Percentiles rank a stretch among this genome's conserved stretches.
Conservation (phyloP, 2,797 vertebrate species). For the Semotilus atromaculatus region DNA sequence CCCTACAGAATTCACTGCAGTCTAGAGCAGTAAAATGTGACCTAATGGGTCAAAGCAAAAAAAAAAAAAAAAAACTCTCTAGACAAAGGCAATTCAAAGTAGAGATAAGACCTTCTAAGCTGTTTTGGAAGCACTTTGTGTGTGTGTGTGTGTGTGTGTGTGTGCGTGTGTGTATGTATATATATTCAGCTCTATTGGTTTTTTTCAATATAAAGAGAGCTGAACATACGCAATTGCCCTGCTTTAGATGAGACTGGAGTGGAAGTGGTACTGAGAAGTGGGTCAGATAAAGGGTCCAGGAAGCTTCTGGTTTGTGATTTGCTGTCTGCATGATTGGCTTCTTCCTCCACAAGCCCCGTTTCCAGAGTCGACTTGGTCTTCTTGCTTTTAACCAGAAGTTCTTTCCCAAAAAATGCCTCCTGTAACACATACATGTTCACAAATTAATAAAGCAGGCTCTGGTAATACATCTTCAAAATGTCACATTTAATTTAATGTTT, state of each 20-base stretch:
- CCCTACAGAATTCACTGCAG: conserved; percentile 40
- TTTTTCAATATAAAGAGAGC: not conserved
- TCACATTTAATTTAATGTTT: not conserved
- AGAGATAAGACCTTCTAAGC: not conserved
- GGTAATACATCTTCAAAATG: not conserved
- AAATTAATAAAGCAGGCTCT: not conserved
- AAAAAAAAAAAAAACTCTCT: conserved; percentile 13
- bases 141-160: no score
- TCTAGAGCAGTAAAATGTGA: conserved; percentile 35
- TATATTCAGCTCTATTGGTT: not conserved
- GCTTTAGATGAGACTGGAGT: conserved; percentile 77
- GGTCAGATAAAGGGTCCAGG: conserved; percentile 81
- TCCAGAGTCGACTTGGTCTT: conserved; percentile 78
- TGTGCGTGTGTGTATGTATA: no score
- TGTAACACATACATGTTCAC: conserved; percentile 57
- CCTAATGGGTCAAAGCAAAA: conserved; percentile 38
- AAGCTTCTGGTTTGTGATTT: conserved; percentile 72
- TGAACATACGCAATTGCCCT: conserved; percentile 81
- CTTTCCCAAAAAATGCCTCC: conserved; percentile 97
- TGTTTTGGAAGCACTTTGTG: not conserved
- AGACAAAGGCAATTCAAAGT: not conserved
- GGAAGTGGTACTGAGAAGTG: conserved; percentile 72
- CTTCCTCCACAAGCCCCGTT: conserved; percentile 65
- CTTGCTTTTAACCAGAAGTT: conserved; percentile 88
- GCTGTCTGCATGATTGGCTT: conserved; percentile 73